Evolutionary conservation across 2,113 vertebrate genomes (phyloP).

Genomic region (Erinaceus europaeus): DNA sequence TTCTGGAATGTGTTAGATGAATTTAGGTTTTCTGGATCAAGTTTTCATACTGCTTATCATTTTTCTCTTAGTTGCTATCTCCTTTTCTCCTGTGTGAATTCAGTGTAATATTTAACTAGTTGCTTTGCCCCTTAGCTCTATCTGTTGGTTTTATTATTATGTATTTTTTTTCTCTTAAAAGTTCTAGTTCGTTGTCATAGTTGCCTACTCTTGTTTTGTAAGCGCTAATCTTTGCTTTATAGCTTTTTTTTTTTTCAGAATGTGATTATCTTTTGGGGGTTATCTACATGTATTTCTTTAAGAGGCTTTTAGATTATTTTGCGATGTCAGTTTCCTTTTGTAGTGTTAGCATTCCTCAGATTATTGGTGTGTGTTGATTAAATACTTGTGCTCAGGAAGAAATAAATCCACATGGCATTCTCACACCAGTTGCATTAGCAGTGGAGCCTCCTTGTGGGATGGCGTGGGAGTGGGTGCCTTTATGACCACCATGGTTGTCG

Average conservation of each 20-base stretch:
- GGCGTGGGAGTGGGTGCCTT: neutral
- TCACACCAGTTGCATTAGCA: neutral
- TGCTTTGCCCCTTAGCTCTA: neutral
- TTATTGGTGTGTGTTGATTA: neutral
- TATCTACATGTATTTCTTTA: conserved; percentile 13
- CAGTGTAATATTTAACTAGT: neutral
- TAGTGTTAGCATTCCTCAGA: neutral
- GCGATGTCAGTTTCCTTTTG: neutral
- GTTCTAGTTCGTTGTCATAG: neutral
- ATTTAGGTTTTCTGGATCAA: conserved; percentile 12
- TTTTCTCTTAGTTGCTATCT: neutral
- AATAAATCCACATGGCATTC: neutral
- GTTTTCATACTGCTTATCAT: neutral
- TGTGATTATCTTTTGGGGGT: neutral
- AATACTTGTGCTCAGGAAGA: conserved; percentile 15
- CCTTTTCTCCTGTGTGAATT: conserved; percentile 9
- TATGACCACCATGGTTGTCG: neutral
- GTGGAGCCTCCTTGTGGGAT: neutral
- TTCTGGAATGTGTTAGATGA: neutral
- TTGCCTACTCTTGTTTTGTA: conserved; percentile 38
- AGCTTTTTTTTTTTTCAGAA: neutral
- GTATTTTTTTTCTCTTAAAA: neutral
- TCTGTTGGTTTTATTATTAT: neutral
- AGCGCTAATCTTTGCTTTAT: conserved; percentile 21
- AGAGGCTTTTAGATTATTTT: neutral